Evolutionary conservation across 2,888 invertebrate species (phyloP).

Genomic region (Micoletzkya japonica): DNA sequence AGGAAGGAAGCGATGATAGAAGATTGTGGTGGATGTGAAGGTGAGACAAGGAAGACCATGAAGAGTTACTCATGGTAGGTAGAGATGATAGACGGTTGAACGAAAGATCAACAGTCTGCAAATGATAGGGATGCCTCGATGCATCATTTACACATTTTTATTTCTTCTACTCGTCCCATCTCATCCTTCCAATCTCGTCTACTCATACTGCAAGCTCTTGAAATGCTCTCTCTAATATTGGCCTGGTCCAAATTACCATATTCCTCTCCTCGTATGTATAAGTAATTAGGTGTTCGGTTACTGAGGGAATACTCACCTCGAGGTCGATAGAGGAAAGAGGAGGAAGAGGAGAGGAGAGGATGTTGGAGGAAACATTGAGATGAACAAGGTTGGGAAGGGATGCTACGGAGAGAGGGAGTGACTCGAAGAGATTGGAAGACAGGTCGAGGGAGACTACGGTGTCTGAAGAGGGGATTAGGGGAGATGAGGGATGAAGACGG

Average conservation of each 20-base stretch:
- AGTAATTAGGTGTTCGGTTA: too few species aligned
- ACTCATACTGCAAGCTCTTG: too few species aligned
- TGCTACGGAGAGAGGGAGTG: slow-evolving; percentile 46
- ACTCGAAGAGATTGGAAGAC: slow-evolving; percentile 44
- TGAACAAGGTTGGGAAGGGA: slow-evolving; percentile 44
- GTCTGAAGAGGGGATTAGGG: slow-evolving; percentile 33
- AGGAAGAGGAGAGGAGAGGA: background rate
- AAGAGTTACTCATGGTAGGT: slow-evolving; percentile 6
- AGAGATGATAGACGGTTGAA: background rate
- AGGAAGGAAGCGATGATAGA: too few species aligned
- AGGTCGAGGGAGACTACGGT: slow-evolving; percentile 51
- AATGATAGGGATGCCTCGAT: background rate
- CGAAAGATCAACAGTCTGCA: slow-evolving; percentile 20
- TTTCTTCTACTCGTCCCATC: too few species aligned
- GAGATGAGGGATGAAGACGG: too few species aligned
- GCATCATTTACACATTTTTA: too few species aligned
- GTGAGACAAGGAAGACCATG: background rate
- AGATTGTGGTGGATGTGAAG: too few species aligned
- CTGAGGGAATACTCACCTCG: too few species aligned
- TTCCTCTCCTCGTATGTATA: too few species aligned
- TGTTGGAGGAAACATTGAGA: slow-evolving; percentile 51
- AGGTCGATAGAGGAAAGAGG: background rate
- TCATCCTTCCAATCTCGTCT: too few species aligned
- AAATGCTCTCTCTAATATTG: too few species aligned
- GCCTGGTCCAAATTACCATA: too few species aligned